Evolutionary conservation across 2,888 invertebrate genomes (phyloP), one percentile per base, ranked within the genome.

Genomic region (Nemapogon koenigi): DNA sequence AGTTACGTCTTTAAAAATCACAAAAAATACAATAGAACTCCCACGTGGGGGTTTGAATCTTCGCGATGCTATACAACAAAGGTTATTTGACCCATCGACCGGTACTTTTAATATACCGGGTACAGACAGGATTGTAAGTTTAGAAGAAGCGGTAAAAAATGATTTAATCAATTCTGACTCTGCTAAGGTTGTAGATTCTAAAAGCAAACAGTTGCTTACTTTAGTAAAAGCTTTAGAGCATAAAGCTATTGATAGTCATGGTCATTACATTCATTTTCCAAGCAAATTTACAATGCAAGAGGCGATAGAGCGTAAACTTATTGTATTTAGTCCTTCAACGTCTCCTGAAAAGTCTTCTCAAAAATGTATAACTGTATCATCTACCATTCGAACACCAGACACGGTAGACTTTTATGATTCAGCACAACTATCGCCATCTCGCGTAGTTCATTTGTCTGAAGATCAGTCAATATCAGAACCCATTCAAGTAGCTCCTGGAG

Each of bases 21-120:
- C 88, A 52, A 85, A 84, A 53, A 87, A 87, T 54, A 83, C 86
- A 0, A 83, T 90, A 49, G 91, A 94, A 53, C 62, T 95, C 18
- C 95, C 95, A 1, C 81, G 83, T 10, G 90, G 89, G 41, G 94
- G 95, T 3, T 94, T 93, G 90, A 82, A 84, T 40, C 78, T 97
- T 2, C 81, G 83, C 38, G 90, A 94, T 51, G 94, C 95, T 2
- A 92, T 97, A 45, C 82, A 88, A 27, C 86, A 88, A 55, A 87
- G 87, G 38, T 65, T 93, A 2, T 91, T 96, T 50, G 90, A 97
- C 63, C 89, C 95, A 1, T 75, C 83, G 1, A 86, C 85, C 1
- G 97, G 97, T 2, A 71, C 91, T 22, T 93, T 97, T 51, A 85
- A 87, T 11, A 90, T 97, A 45, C 91, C 92, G 2, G 90, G 90